Percentiles rank a stretch among this genome's conserved stretches.
phyloP scores from a whole-genome alignment of 2,113 vertebrate genomes.

The Psettodes erumei region DNA sequence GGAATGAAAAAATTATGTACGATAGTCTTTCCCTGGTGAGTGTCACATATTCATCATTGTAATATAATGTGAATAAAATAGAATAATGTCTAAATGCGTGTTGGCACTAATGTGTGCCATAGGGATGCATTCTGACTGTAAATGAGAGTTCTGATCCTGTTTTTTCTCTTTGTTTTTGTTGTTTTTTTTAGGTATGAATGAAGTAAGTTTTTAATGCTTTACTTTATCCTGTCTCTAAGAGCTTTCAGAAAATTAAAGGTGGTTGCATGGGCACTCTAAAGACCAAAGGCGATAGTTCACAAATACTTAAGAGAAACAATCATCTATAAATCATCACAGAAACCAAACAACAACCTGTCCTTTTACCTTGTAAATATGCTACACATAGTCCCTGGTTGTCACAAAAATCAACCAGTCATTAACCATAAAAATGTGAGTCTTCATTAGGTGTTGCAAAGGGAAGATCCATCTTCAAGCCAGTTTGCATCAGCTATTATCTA shows the following conservation, averaged over 20 bases:
- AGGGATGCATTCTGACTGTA: constrained; percentile 31
- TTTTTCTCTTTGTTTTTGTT: constrained; percentile 74
- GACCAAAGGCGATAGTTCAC: constrained; percentile 71
- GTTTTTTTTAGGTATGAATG: constrained; percentile 83
- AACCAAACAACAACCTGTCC: constrained; percentile 1
- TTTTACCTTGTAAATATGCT: constrained; percentile 20
- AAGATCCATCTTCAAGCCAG: constrained; percentile 43
- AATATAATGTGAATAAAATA: constrained; percentile 76
- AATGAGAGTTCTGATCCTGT: constrained; percentile 69
- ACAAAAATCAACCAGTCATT: constrained; percentile 4
- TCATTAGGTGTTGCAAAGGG: constrained; percentile 22
- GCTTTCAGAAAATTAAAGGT: constrained; percentile 55
- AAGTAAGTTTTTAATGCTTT: constrained; percentile 84
- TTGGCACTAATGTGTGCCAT: constrained; percentile 44
- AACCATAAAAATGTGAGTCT: background rate
- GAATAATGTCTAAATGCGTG: constrained; percentile 55
- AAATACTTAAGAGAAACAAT: constrained; percentile 29
- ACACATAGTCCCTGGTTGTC: constrained; percentile 8
- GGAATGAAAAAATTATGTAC: constrained; percentile 2
- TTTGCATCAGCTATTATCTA: background rate
- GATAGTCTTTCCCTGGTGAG: constrained; percentile 11
- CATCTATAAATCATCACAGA: background rate
- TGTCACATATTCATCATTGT: constrained; percentile 60
- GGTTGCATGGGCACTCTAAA: constrained; percentile 71
- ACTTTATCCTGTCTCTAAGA: constrained; percentile 62